These are phyloP conservation scores for Hylaea fasciaria DNA, from an alignment of 2,888 invertebrate species.

Conservation along the genomic window DNA sequence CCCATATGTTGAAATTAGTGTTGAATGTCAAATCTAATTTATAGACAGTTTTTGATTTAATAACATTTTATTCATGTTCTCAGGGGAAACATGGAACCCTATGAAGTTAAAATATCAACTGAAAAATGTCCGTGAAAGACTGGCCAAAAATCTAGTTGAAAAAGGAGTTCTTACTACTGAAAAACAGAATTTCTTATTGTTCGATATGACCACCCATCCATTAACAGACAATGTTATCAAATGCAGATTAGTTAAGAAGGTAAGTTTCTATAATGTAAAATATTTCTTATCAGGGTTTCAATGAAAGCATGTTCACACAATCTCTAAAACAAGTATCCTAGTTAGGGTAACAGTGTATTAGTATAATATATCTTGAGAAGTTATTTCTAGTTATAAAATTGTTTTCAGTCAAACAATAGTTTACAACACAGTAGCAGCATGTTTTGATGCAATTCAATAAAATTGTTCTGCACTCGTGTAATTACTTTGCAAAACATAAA, in stretches of 20 bases:
- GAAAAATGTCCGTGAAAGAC: slow-evolving; percentile 98
- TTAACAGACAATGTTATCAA: slow-evolving; percentile 97
- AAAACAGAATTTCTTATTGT: slow-evolving; percentile 99
- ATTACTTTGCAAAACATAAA: slow-evolving; percentile 5
- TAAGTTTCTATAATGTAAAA: slow-evolving; percentile 56
- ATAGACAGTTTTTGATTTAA: not conserved
- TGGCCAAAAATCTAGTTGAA: slow-evolving; percentile 99
- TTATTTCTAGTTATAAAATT: not conserved
- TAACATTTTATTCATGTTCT: slow-evolving; percentile 43
- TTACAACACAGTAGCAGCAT: slow-evolving; percentile 5
- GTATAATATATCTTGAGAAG: too few species aligned
- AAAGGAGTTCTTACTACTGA: slow-evolving; percentile 99
- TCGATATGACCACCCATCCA: slow-evolving; percentile 99
- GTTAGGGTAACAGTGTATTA: too few species aligned
- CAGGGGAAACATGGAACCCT: slow-evolving; percentile 99
- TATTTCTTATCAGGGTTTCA: too few species aligned
- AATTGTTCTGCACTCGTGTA: slow-evolving; percentile 16
- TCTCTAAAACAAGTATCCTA: too few species aligned
- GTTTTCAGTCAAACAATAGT: not conserved
- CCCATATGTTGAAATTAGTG: too few species aligned
- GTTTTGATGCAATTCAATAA: slow-evolving; percentile 9
- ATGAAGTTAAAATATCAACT: slow-evolving; percentile 98
- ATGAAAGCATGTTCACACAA: too few species aligned
- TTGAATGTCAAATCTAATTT: too few species aligned
- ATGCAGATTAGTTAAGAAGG: slow-evolving; percentile 98